Evolutionary conservation across 2,113 vertebrate species (phyloP), one percentile per base, ranked within the genome.

Genomic region (Solea senegalensis): DNA sequence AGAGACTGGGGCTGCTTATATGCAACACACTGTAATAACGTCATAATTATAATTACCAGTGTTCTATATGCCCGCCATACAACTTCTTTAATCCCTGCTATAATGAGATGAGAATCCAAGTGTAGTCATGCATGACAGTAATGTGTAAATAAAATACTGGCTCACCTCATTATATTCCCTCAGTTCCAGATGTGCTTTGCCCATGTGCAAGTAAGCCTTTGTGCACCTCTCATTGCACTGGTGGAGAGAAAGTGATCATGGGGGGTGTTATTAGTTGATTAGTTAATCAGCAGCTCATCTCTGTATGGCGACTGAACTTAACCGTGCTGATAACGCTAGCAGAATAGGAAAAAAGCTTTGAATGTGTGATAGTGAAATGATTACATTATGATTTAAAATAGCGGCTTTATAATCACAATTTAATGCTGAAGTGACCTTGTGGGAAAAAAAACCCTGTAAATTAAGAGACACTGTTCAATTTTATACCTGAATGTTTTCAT

Each of bases 171-270:
- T 54, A 83, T 95, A 96, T 70, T 94, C 88, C 83, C 92, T 88
- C 43, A 96, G 82, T 1, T 89, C 94, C 65, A 94, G 74, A 83
- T 95, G 91, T 65, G 96, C 96, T 88, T 94, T 96, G 3, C 95
- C 96, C 96, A 96, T 96, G 34, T 96, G 95, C 26, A 97, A 90
- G 61, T 95, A 94, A 0, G 97, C 96, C 81, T 99, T 99, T 1
- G 92, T 83, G 68, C 89, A 96, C 28, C 86, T 95, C 27, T 93
- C 93, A 90, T 94, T 93, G 89, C 96, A 98, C 97, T 98, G 91
- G 67, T 4, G 57, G 78, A 91, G 53, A 85, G 39, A 74, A 66
- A 75, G 80, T 76, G 3, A 74, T 59, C 34, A 63, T 43, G 26
- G 10, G 12, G 50, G 12, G 50, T 54, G 40, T 21, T 51, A 63